Evolutionary conservation across 2,113 vertebrate genomes (phyloP), one percentile per base, ranked within the genome.

Genomic region (Pomatorhinus ruficollis): DNA sequence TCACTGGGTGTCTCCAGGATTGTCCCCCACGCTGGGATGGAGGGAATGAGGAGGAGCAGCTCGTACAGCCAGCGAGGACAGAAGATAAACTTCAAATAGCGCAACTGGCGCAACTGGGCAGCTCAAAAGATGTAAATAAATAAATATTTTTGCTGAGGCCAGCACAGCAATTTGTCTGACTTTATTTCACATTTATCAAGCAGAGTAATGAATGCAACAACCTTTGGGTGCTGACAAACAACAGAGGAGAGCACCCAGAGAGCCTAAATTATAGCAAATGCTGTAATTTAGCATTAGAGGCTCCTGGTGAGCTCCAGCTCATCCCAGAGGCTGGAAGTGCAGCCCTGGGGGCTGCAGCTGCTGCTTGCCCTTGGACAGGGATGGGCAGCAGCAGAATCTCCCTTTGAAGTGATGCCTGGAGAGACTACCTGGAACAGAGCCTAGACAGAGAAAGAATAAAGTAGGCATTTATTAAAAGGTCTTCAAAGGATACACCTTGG

Each of bases 171-270:
- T 75, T 82, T 66, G 8, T 28, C n/a, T 87, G 82, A 30, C 17
- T 12, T 52, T 54, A 50, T 63, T 87, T 84, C 42, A 45, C 39
- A 28, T 87, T 89, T 71, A 68, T 83, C 77, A 80, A 87, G 47
- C 35, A 44, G 30, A 50, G 30, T 39, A 64, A 72, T 72, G 60
- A 90, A 70, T 7, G 56, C 20, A 87, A 71, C 47, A 44, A 31
- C 60, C 39, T 96, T 87, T 42, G 85, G 81, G 42, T 79, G 85
- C 90, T 83, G 54, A 65, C 50, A 87, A 87, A 74, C 45, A 76
- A 37, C 0, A 2, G n/a, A 65, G n/a, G 52, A 45, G 56, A 77
- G 49, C 23, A 50, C 52, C 40, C 56, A 75, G 20, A 66, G 74
- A 94, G 54, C 22, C 60, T 77, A 6, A 91, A 92, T 75, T 21